phyloP scores from a whole-genome alignment of 1,140 invertebrate species.

The Brachionus plicatilis region DNA sequence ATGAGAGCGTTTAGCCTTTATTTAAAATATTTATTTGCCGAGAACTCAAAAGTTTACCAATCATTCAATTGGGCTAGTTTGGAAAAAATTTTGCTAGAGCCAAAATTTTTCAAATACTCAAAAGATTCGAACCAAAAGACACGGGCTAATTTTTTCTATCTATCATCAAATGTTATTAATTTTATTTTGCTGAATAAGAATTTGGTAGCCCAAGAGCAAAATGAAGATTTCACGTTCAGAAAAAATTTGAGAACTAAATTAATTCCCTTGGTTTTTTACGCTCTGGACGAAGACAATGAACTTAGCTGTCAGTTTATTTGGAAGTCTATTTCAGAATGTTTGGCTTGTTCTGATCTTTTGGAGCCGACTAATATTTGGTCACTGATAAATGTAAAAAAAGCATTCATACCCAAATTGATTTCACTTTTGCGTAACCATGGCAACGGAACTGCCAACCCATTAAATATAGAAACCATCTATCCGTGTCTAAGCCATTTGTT shows the following conservation, averaged over 20 bases:
- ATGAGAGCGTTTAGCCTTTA: slow-evolving; percentile 65
- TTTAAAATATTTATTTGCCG: slow-evolving; percentile 44
- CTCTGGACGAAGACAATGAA: slow-evolving; percentile 24
- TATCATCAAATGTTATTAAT: neutral
- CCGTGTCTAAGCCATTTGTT: neutral
- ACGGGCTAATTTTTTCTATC: slow-evolving; percentile 42
- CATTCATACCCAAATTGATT: slow-evolving; percentile 33
- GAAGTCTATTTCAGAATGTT: neutral
- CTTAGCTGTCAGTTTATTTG: neutral
- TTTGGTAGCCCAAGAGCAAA: neutral
- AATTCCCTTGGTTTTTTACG: slow-evolving; percentile 30
- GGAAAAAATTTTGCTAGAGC: slow-evolving; percentile 57
- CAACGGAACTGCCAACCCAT: neutral
- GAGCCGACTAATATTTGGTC: neutral
- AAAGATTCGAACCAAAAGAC: slow-evolving; percentile 46
- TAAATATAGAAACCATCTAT: slow-evolving; percentile 24
- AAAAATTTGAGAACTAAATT: neutral
- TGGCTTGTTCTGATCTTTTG: neutral
- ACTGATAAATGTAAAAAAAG: slow-evolving; percentile 38
- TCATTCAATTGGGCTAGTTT: slow-evolving; percentile 42
- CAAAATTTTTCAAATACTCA: slow-evolving; percentile 69
- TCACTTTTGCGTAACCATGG: slow-evolving; percentile 15
- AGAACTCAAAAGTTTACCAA: slow-evolving; percentile 41
- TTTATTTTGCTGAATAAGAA: neutral
- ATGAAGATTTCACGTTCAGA: neutral